Conservation (phyloP, 2,797 vertebrate species). For the Echiichthys vipera region DNA sequence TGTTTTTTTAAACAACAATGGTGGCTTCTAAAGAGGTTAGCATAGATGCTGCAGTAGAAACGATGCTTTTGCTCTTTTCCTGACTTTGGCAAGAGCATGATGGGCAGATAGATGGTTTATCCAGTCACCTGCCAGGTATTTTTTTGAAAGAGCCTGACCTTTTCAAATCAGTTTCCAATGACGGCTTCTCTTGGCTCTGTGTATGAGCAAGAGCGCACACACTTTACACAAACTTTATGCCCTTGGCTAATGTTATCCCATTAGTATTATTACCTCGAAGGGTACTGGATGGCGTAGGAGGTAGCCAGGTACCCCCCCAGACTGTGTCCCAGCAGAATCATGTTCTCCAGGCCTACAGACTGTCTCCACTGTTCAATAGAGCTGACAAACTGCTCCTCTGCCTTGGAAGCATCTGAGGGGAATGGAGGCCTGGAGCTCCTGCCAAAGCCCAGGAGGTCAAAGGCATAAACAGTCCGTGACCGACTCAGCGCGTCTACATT, state of each 20-base stretch:
- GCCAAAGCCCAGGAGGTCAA: conserved; percentile 93
- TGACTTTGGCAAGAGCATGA: too few species aligned
- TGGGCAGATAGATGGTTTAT: too few species aligned
- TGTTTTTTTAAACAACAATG: too few species aligned
- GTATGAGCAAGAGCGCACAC: too few species aligned
- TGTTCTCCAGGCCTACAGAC: conserved; percentile 86
- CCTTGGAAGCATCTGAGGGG: conserved; percentile 83
- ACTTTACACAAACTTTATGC: too few species aligned
- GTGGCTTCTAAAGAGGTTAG: too few species aligned
- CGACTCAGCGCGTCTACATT: conserved; percentile 88
- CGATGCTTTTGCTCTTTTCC: too few species aligned
- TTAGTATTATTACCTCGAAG: conserved; percentile 83
- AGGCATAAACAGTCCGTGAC: conserved; percentile 84
- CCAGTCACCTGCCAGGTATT: too few species aligned
- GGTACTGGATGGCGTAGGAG: conserved; percentile 89
- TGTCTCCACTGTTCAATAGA: conserved; percentile 86
- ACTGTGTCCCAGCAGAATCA: conserved; percentile 91
- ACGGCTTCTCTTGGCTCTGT: too few species aligned
- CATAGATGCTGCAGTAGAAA: too few species aligned
- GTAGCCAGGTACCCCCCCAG: conserved; percentile 89
- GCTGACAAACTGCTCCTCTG: conserved; percentile 85
- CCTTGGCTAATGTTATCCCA: not conserved
- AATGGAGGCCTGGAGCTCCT: conserved; percentile 91
- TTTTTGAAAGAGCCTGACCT: too few species aligned
- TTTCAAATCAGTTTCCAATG: too few species aligned